Conservation (phyloP, 92 coral and sea anemone species). For the Epizoanthus fatuus region DNA sequence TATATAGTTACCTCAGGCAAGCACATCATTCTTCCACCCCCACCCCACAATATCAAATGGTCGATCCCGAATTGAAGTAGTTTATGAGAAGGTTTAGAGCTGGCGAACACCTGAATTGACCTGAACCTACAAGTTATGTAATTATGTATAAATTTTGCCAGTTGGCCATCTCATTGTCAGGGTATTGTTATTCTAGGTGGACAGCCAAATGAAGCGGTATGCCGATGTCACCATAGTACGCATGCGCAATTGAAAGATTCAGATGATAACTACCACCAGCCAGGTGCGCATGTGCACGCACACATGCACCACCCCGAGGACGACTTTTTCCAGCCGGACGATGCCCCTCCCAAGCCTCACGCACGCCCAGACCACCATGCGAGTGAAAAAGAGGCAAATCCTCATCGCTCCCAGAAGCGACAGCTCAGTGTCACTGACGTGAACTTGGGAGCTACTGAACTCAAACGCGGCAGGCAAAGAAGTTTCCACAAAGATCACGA, state of each 20-base stretch:
- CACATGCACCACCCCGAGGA: conserved; percentile 39
- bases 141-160: no score
- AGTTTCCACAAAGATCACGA: conserved; percentile 8
- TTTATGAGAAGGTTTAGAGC: neutral
- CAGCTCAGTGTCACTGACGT: neutral
- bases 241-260: conserved; percentile 23
- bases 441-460: neutral
- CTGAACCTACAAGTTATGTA: no score
- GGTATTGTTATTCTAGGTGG: conserved; percentile 2
- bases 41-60: no score
- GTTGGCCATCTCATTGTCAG: neutral
- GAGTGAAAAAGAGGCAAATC: neutral
- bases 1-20: no score
- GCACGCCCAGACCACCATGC: neutral
- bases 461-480: neutral
- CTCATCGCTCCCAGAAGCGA: conserved; percentile 1
- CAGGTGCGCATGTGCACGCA: conserved; percentile 43
- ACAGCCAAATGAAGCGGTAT: conserved; percentile 41
- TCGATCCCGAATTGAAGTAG: conserved; percentile 28
- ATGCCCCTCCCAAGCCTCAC: neutral
- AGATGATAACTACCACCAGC: conserved; percentile 39
- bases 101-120: neutral
- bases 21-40: no score
- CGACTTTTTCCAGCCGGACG: conserved; percentile 35
- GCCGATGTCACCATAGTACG: conserved; percentile 59